phyloP scores from a whole-genome alignment of 2,113 vertebrate species.

The Bostrychus sinensis region DNA sequence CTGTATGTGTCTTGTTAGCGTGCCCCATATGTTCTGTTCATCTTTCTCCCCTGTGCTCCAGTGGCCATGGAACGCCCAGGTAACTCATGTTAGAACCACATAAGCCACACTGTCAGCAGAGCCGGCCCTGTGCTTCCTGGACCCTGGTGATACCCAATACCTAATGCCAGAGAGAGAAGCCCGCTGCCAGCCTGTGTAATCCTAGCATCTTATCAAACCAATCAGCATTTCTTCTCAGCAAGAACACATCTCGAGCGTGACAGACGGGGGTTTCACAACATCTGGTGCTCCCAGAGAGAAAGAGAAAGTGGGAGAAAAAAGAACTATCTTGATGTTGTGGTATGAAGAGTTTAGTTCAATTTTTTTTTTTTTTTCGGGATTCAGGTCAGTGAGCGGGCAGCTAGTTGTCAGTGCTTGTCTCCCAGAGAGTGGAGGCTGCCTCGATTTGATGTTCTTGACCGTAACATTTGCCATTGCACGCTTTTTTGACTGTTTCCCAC shows the following conservation, averaged over 20 bases:
- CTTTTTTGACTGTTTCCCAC: constrained; percentile 11
- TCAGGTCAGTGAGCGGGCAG: constrained; percentile 57
- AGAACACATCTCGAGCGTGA: constrained; percentile 67
- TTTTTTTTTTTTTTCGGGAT: constrained; percentile 24
- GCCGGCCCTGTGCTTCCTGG: constrained; percentile 47
- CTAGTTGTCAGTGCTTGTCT: constrained; percentile 44
- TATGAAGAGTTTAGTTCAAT: constrained; percentile 48
- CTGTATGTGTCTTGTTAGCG: constrained; percentile 27
- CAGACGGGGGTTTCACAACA: constrained; percentile 62
- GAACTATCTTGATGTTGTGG: constrained; percentile 53
- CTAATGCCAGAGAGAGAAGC: constrained; percentile 52
- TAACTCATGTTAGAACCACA: constrained; percentile 46
- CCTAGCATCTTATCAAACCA: constrained; percentile 72
- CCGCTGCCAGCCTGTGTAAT: constrained; percentile 60
- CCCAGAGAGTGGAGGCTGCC: constrained; percentile 4
- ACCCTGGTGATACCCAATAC: constrained; percentile 59
- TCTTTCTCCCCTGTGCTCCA: constrained; percentile 46
- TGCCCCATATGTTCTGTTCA: constrained; percentile 15
- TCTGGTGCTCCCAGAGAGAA: constrained; percentile 44
- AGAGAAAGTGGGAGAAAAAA: constrained; percentile 27
- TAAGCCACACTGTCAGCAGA: constrained; percentile 63
- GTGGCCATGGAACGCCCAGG: constrained; percentile 48
- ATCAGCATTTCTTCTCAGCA: constrained; percentile 64
- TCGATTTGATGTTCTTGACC: constrained; percentile 24
- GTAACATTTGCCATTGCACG: constrained; percentile 37